phyloP scores from a whole-genome alignment of 1,140 invertebrate species.

The Samia ricini region DNA sequence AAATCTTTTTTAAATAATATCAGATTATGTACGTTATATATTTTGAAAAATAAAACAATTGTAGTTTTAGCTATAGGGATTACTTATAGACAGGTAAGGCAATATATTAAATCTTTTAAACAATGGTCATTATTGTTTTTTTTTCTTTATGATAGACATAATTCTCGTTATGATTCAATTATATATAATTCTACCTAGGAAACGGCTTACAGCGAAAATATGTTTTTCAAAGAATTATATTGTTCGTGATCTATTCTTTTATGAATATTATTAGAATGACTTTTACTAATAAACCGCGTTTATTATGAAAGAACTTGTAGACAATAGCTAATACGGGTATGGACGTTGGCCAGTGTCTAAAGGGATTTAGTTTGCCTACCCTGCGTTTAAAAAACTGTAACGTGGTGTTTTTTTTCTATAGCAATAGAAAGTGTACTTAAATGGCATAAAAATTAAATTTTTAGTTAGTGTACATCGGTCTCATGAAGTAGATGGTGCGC shows the following conservation, averaged over 20 bases:
- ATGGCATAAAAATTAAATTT: background rate
- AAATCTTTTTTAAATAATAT: too few species aligned
- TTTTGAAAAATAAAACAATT: too few species aligned
- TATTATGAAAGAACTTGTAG: constrained; percentile 6
- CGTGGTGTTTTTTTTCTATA: constrained; percentile 20
- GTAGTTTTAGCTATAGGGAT: too few species aligned
- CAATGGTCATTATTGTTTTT: too few species aligned
- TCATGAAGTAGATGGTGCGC: background rate
- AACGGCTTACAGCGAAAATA: background rate
- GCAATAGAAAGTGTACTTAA: constrained; percentile 13
- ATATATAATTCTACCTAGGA: background rate
- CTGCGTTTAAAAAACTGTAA: constrained; percentile 3
- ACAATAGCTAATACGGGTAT: constrained; percentile 5
- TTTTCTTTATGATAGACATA: too few species aligned
- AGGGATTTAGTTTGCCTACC: constrained; percentile 15
- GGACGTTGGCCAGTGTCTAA: background rate
- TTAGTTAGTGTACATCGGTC: constrained; percentile 6
- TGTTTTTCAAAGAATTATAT: background rate
- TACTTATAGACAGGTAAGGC: too few species aligned
- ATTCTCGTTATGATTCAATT: background rate
- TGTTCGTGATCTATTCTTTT: constrained; percentile 2
- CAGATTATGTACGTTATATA: too few species aligned
- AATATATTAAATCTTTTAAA: too few species aligned
- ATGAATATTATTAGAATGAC: constrained; percentile 7
- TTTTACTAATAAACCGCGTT: background rate